Evolutionary conservation across 1,140 invertebrate species (phyloP).

Genomic region (Caenorhabditis inopinata): DNA sequence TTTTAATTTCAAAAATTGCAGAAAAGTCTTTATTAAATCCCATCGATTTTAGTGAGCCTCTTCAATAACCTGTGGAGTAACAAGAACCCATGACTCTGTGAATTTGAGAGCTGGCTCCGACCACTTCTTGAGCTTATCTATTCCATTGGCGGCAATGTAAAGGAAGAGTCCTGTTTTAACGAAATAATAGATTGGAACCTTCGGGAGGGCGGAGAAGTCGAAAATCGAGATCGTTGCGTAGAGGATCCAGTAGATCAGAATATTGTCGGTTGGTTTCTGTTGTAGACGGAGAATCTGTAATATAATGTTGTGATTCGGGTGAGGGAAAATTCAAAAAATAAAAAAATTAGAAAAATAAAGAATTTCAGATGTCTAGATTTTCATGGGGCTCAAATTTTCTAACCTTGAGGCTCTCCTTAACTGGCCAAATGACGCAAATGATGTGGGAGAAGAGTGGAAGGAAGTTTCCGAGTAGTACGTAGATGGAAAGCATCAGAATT

Average conservation of each 20-base stretch:
- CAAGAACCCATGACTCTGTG: slow-evolving; percentile 13
- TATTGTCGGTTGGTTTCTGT: neutral
- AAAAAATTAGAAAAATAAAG: too few relatives aligned
- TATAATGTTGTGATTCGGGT: neutral
- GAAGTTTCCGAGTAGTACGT: neutral
- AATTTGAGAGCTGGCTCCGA: neutral
- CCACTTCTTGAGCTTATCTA: neutral
- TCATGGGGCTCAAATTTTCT: too few relatives aligned
- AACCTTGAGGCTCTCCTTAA: slow-evolving; percentile 8
- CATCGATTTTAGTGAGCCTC: too few relatives aligned
- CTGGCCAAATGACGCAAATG: neutral
- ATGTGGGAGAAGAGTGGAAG: neutral
- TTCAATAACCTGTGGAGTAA: neutral
- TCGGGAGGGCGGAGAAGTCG: neutral
- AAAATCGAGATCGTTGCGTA: neutral
- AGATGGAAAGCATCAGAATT: neutral
- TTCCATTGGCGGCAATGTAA: neutral
- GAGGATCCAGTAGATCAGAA: slow-evolving; percentile 19
- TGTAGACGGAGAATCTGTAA: neutral
- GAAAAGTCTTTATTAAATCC: too few relatives aligned
- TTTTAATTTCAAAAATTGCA: too few relatives aligned
- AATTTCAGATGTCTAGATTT: too few relatives aligned
- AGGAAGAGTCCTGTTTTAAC: neutral
- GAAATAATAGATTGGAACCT: neutral
- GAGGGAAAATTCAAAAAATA: too few relatives aligned